These are phyloP conservation scores for Leptinotarsa lineolata DNA, from an alignment of 1,140 invertebrate genomes.

Conservation along the genomic window DNA sequence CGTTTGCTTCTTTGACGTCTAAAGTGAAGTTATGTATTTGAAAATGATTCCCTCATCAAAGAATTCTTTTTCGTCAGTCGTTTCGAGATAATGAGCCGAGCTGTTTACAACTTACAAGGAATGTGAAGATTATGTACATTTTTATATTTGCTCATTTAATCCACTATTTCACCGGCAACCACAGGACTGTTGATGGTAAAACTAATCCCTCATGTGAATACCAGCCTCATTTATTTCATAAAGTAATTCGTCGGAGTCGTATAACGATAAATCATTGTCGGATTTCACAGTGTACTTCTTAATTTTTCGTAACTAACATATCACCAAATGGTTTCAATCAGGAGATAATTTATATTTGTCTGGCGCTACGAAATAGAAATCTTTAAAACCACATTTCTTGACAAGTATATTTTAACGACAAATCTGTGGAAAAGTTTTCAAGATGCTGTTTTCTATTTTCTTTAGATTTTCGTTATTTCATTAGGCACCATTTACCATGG, in stretches of 20 bases:
- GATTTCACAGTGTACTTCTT: too few species aligned
- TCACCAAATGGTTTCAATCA: too few species aligned
- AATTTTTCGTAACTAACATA: too few species aligned
- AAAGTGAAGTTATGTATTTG: not conserved
- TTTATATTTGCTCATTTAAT: constrained; percentile 6
- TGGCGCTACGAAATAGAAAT: too few species aligned
- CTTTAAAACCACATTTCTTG: too few species aligned
- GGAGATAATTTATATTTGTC: too few species aligned
- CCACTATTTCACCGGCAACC: not conserved
- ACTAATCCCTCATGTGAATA: not conserved
- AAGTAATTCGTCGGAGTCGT: not conserved
- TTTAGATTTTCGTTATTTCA: too few species aligned
- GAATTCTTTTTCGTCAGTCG: not conserved
- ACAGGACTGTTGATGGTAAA: not conserved
- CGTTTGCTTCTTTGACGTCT: too few species aligned
- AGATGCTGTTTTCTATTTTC: too few species aligned
- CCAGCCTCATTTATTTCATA: not conserved
- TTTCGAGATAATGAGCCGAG: not conserved
- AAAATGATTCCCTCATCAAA: not conserved
- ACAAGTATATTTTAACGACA: too few species aligned
- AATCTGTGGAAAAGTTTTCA: too few species aligned
- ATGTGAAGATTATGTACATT: constrained; percentile 2
- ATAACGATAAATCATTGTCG: not conserved
- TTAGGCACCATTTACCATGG: too few species aligned
- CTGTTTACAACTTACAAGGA: not conserved